Evolutionary conservation across 2,888 invertebrate species (phyloP).

Genomic region (Aporophyla lueneburgensis): DNA sequence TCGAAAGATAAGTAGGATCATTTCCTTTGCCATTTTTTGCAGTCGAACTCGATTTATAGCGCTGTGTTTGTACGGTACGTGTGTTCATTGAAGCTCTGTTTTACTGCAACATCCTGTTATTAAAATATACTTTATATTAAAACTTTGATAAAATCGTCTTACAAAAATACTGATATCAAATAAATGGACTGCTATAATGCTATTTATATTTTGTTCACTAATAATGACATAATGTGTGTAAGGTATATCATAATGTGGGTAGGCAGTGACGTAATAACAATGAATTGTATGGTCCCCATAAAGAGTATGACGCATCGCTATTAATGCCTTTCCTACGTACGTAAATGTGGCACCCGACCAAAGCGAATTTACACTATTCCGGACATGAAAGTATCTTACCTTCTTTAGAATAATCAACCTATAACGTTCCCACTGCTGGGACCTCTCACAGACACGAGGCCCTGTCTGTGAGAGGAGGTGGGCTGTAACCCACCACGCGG

Average conservation of each 20-base stretch:
- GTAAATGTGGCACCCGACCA: not conserved
- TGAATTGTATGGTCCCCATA: constrained; percentile 8
- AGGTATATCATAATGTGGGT: not conserved
- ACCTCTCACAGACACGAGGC: no score
- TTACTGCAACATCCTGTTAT: constrained; percentile 30
- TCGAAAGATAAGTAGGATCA: constrained; percentile 69
- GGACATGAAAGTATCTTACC: not conserved
- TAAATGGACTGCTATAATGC: constrained; percentile 4
- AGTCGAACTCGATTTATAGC: constrained; percentile 66
- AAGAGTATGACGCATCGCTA: constrained; percentile 32
- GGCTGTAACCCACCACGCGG: no score
- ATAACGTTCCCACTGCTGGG: no score
- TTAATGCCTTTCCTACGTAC: constrained; percentile 9
- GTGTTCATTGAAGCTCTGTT: constrained; percentile 22
- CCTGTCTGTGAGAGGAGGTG: no score
- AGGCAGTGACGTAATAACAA: constrained; percentile 11
- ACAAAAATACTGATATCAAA: constrained; percentile 7
- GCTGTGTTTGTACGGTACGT: constrained; percentile 31
- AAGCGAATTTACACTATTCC: not conserved
- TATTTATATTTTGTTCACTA: constrained; percentile 17
- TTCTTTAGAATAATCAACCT: not conserved
- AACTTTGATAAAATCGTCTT: constrained; percentile 23
- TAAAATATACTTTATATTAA: constrained; percentile 21
- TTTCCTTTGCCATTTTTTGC: constrained; percentile 70
- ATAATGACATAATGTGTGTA: constrained; percentile 15